phyloP scores from a whole-genome alignment of 2,797 vertebrate genomes.

The Mustela erminea region DNA sequence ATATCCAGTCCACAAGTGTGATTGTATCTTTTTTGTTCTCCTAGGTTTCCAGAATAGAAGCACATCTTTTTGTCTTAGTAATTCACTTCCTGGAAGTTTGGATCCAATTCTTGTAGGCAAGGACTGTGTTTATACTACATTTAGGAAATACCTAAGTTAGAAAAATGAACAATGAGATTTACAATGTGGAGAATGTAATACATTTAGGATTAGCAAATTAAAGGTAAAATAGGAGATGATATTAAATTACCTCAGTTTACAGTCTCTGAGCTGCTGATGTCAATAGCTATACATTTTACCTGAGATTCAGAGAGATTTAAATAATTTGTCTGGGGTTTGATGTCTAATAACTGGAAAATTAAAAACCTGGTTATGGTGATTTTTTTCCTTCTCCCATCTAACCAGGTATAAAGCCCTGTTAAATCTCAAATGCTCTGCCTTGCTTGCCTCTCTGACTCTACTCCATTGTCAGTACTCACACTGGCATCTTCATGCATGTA shows the following conservation, averaged over 20 bases:
- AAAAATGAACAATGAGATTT: neutral
- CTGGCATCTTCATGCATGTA: neutral
- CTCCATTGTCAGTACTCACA: accelerated
- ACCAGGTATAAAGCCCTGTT: neutral
- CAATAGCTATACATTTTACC: neutral
- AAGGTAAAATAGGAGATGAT: neutral
- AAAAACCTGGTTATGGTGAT: neutral
- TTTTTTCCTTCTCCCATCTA: neutral
- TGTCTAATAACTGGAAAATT: neutral
- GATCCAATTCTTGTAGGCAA: neutral
- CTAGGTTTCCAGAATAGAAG: neutral
- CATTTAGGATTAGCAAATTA: neutral
- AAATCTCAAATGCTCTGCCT: neutral
- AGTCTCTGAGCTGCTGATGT: neutral
- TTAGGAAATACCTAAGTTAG: neutral
- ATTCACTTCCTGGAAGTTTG: neutral
- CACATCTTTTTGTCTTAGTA: neutral
- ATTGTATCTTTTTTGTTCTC: neutral
- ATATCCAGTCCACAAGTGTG: accelerated
- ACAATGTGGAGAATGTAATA: neutral
- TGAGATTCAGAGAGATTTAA: neutral
- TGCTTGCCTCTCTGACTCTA: neutral
- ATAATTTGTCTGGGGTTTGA: neutral
- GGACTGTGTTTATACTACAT: neutral
- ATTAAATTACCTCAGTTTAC: neutral